Percentiles rank a stretch among this genome's conserved stretches.
These are phyloP conservation scores for Oopsacas minuta DNA, from an alignment of 37 sponge, comb jelly and placozoan species.

Conservation along the genomic window DNA sequence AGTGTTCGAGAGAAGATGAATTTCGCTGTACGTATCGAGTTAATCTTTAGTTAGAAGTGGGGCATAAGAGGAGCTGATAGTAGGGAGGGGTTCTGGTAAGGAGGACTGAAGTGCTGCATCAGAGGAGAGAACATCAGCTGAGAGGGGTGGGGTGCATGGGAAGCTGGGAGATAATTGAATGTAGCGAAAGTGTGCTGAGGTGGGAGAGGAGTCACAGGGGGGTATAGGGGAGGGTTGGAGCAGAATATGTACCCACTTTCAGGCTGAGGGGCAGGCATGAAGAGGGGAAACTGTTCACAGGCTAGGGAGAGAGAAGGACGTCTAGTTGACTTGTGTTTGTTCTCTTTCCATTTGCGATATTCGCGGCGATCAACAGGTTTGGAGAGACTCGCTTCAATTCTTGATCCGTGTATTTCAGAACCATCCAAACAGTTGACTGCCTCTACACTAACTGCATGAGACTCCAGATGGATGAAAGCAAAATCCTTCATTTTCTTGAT, in stretches of 20 bases:
- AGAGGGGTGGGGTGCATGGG: neutral
- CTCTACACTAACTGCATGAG: neutral
- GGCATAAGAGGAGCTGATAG: neutral
- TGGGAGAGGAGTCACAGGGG: neutral
- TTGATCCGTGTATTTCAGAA: neutral
- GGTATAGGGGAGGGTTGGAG: neutral
- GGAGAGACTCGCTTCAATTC: neutral
- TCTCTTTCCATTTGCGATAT: conserved; percentile 11
- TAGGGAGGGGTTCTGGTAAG: conserved; percentile 1
- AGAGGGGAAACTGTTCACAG: neutral
- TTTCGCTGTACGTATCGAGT: neutral
- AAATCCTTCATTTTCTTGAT: conserved; percentile 14
- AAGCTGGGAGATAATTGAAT: neutral
- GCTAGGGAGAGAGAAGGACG: neutral
- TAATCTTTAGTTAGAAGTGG: neutral
- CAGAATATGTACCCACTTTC: neutral
- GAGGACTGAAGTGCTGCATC: neutral
- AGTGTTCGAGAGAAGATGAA: neutral
- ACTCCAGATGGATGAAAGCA: neutral
- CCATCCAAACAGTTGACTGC: neutral
- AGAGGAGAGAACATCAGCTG: neutral
- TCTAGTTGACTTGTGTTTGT: neutral
- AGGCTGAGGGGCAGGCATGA: conserved; percentile 2
- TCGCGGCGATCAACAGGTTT: conserved; percentile 22
- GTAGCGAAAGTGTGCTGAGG: neutral